Evolutionary conservation across 2,888 invertebrate species (phyloP).

Genomic region (Polyommatus icarus): DNA sequence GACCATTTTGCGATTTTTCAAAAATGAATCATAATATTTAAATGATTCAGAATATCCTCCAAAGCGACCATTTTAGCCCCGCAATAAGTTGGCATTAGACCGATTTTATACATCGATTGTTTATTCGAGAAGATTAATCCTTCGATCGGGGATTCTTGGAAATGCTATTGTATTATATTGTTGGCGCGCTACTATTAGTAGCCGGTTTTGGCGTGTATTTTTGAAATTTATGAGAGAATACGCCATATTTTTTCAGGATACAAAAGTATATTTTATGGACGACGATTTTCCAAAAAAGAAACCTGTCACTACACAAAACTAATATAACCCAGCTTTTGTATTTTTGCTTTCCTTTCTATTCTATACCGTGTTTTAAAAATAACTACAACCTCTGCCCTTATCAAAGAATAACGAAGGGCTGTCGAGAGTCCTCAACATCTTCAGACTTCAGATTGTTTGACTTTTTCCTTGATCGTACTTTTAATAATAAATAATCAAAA

Average conservation of each 20-base stretch:
- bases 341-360: not conserved
- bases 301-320: not conserved
- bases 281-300: not conserved
- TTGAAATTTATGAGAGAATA: not conserved
- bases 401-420: constrained; percentile 9
- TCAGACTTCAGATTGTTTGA: not conserved
- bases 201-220: no score
- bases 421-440: not conserved
- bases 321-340: not conserved
- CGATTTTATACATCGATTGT: no score
- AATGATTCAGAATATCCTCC: no score
- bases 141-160: no score
- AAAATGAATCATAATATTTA: no score
- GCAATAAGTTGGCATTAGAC: no score
- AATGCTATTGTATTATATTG: no score
- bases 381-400: not conserved
- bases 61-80: no score
- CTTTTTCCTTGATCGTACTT: constrained; percentile 11
- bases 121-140: no score
- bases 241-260: not conserved
- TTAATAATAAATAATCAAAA: constrained; percentile 17
- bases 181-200: no score
- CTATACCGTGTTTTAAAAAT: not conserved
- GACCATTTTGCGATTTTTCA: no score
- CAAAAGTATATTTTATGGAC: not conserved